Base-by-base conservation (phyloP, 2,888 invertebrate genomes). In the Eristalis tenax region DNA sequence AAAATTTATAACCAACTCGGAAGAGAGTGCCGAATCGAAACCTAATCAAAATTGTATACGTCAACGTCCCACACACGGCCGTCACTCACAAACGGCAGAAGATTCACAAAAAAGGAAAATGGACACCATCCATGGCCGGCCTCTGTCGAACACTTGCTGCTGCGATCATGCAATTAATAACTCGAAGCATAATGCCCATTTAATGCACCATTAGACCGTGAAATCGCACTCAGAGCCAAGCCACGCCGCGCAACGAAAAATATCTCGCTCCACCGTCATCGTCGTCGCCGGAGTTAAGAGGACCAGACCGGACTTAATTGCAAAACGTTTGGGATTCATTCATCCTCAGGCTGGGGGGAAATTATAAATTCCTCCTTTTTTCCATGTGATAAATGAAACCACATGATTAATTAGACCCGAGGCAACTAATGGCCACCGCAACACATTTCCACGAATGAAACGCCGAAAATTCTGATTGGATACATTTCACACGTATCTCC, bases 151-250 rank as follows among this genome's bases (percentile, higher is more conserved):
- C 28, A 28, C 4, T 26, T 26, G 26, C 13, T 38, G 35, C 26
- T 38, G 15, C 26, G 18, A 15, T 23, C 69, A 5, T 82, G 82
- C 70, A 82, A 82, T 82, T 82, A 70, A 82, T 82, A 82, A 76
- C 76, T 66, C 35, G 32, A 65, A 76, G 70, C 59, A 82, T 76
- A 76, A 76, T 76, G 82, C 61, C 70, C 76, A 76, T 82, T 82
- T 82, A 70, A 82, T 82, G 82, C 82, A 76, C 76, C 71, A 76
- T 76, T 82, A 82, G 82, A 82, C 70, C 70, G 65, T 75, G 64
- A 74, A 59, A 69, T 81, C 69, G 26, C 50, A 50, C 50, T 8
- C 1, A 18, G 18, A 50, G 18, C 50, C 50, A 1, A n/a, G 18
- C 18, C 4, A 1, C 2, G 18, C 18, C 0, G 50, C 8, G n/a